These are phyloP conservation scores for Ficedula albicollis DNA, from an alignment of 2,797 vertebrate species.

Conservation along the genomic window DNA sequence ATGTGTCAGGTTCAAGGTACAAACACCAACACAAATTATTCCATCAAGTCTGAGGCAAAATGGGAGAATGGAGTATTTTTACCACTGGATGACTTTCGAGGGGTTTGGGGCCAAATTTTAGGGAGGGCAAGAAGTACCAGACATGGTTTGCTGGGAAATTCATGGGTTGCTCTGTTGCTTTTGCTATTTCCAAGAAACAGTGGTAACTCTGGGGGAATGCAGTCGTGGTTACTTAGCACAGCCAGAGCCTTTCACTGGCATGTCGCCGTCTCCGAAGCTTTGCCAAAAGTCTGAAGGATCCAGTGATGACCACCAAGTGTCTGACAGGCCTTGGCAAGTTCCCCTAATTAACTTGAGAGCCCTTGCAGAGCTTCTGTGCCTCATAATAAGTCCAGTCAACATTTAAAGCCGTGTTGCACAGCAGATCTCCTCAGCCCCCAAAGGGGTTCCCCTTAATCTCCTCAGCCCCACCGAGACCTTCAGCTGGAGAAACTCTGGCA, in stretches of 20 bases:
- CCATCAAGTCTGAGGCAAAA: not conserved
- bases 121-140: not conserved
- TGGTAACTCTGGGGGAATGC: not conserved
- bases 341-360: constrained; percentile 41
- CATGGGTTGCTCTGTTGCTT: not conserved
- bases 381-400: not conserved
- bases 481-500: not conserved
- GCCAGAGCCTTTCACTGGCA: constrained; percentile 11
- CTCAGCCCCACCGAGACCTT: not conserved
- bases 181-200: not conserved
- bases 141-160: not conserved
- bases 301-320: not conserved
- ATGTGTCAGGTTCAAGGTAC: not conserved
- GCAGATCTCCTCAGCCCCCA: not conserved
- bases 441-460: not conserved
- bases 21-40: not conserved
- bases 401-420: not conserved
- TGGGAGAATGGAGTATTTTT: not conserved
- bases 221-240: not conserved
- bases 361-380: constrained; percentile 5
- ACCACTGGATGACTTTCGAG: not conserved
- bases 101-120: not conserved
- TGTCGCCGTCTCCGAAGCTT: not conserved
- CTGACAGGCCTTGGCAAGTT: constrained; percentile 58
- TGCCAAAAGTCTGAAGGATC: constrained; percentile 57